These are phyloP conservation scores for Apodemus sylvaticus DNA, from an alignment of 2,113 vertebrate species.

Conservation along the genomic window DNA sequence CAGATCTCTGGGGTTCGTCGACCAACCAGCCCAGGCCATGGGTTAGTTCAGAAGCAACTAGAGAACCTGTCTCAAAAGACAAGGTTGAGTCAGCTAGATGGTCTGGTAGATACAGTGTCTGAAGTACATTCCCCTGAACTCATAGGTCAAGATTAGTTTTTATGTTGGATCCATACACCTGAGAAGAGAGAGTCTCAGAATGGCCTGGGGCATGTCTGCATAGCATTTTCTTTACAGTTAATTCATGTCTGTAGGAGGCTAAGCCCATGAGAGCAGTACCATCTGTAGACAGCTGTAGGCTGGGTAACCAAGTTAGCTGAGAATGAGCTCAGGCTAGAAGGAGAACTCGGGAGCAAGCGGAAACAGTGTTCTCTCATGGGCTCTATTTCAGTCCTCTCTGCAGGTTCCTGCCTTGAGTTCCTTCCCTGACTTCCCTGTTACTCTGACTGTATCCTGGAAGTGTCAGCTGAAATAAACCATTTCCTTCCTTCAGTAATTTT, in stretches of 20 bases:
- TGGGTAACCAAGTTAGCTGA: neutral
- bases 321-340: neutral
- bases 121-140: neutral
- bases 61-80: neutral
- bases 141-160: neutral
- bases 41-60: neutral
- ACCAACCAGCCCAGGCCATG: neutral
- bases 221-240: neutral
- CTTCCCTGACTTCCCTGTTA: neutral
- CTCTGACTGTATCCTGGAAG: neutral
- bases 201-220: neutral
- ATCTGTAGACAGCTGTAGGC: neutral
- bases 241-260: neutral
- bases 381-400: neutral
- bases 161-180: neutral
- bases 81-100: neutral
- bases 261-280: neutral
- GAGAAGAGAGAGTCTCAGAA: neutral
- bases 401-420: neutral
- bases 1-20: neutral
- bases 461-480: neutral
- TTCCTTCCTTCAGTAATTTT: neutral
- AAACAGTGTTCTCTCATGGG: neutral
- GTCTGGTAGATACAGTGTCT: neutral
- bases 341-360: neutral